Base-by-base conservation (phyloP, 1,140 invertebrate species). In the Leptinotarsa undecemlineata region DNA sequence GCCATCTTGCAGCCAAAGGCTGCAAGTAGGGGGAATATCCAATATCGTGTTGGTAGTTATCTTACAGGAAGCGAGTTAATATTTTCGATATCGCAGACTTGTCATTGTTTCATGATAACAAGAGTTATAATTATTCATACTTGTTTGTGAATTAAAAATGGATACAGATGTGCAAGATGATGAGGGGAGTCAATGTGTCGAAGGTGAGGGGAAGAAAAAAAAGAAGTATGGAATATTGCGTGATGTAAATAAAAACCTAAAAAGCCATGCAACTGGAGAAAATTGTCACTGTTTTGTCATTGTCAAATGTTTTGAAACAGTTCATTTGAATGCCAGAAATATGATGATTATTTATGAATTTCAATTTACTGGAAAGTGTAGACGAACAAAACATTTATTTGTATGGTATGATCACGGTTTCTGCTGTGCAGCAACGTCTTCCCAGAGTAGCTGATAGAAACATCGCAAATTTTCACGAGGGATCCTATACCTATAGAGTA, bases 351-450 rank as follows among this genome's bases (percentile, higher is more conserved):
- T n/a, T 26, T 26, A 26, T 4, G 5, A 26, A 26, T 26, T 26
- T 57, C 48, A 57, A 57, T 57, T 57, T 57, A n/a, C 48, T 57
- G 48, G 48, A 57, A 57, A 17, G 15, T 57, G 15, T 57, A n/a
- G 15, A 57, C 48, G 15, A 57, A 57, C 48, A 57, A 57, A 57
- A 57, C 48, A 57, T 15, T 57, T 6, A 57, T 57, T n/a, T 78
- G 48, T 71, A 47, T 48, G 74, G 77, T 48, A 26, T 74, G 19
- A 77, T 77, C 14, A 75, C n/a, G 61, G 57, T 68, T 51, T 15
- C 33, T 21, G 5, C 15, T 57, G 14, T 57, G 48, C 48, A 57
- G 14, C 48, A 57, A 57, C 14, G 48, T 57, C 48, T 1, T 4
- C 15, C 14, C 48, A 57, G 48, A 57, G 48, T 57, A 57, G 48